A percentile compares a stretch with the other conserved stretches of the same genome.
Conservation (phyloP, 2,113 vertebrate genomes). For the Nibea albiflora region DNA sequence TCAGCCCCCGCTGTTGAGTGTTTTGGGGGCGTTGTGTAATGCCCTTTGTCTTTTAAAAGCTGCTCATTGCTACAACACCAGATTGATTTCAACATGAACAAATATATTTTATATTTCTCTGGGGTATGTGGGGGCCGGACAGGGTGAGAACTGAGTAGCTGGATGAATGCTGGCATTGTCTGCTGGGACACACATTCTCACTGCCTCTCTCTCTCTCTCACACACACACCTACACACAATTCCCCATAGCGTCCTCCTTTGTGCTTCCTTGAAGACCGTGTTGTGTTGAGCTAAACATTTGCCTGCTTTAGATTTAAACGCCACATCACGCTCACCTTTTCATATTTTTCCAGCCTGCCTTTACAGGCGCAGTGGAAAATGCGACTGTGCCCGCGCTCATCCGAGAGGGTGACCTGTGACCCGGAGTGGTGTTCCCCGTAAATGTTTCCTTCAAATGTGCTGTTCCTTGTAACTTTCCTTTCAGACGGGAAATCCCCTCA, state of each 20-base stretch:
- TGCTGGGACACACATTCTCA: slow-evolving; percentile 24
- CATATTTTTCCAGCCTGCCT: slow-evolving; percentile 14
- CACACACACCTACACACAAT: slow-evolving; percentile 8
- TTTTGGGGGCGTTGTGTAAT: slow-evolving; percentile 4
- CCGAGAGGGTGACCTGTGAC: slow-evolving; percentile 61
- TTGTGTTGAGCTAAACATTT: slow-evolving; percentile 65
- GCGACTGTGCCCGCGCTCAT: slow-evolving; percentile 15
- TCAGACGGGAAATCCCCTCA: slow-evolving; percentile 36
- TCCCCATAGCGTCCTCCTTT: slow-evolving; percentile 32
- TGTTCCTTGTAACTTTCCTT: slow-evolving; percentile 31
- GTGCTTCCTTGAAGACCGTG: slow-evolving; percentile 31
- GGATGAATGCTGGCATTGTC: slow-evolving; percentile 80
- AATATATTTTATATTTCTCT: slow-evolving; percentile 68
- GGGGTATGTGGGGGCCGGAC: slow-evolving; percentile 27
- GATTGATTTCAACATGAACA: slow-evolving; percentile 63
- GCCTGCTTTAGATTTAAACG: slow-evolving; percentile 63
- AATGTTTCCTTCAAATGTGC: slow-evolving; percentile 58
- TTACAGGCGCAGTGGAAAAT: slow-evolving; percentile 34
- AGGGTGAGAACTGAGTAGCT: slow-evolving; percentile 38
- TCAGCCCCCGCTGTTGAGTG: slow-evolving; percentile 9
- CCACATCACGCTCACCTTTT: slow-evolving; percentile 16
- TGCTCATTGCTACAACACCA: slow-evolving; percentile 38
- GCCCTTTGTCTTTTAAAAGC: slow-evolving; percentile 17
- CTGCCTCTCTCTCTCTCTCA: slow-evolving; percentile 15
- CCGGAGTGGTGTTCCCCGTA: slow-evolving; percentile 33